phyloP scores from a whole-genome alignment of 2,113 vertebrate species.

The Lutjanus erythropterus region DNA sequence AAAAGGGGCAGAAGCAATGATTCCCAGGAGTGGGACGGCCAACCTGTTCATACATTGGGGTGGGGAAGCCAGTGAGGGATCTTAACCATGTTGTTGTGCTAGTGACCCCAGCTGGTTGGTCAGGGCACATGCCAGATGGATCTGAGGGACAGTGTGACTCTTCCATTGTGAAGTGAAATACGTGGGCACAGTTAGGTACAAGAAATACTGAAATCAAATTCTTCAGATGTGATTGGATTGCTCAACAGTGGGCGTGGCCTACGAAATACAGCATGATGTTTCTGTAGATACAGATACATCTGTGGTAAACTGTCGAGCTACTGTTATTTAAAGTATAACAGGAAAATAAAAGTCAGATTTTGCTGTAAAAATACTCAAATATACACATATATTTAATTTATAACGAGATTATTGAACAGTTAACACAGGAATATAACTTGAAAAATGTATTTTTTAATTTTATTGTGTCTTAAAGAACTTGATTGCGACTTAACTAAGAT shows the following conservation, averaged over 20 bases:
- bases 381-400: too few species aligned
- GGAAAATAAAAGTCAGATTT: not conserved
- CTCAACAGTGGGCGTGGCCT: not conserved
- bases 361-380: not conserved
- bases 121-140: not conserved
- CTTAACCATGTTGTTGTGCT: not conserved
- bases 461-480: not conserved
- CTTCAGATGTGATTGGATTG: not conserved
- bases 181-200: not conserved
- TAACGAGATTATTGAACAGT: too few species aligned
- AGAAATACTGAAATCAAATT: not conserved
- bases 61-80: constrained; percentile 6
- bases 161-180: not conserved
- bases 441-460: not conserved
- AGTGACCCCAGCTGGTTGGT: too few species aligned
- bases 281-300: not conserved
- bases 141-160: not conserved
- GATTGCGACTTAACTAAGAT: not conserved
- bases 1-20: not conserved
- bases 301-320: not conserved
- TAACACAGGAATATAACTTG: not conserved
- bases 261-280: too few species aligned
- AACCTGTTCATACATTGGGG: not conserved
- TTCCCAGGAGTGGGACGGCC: too few species aligned
- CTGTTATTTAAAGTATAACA: not conserved